Evolutionary conservation across 2,113 vertebrate genomes (phyloP), one percentile per base, ranked within the genome.

Genomic region (Baryphthengus martii): DNA sequence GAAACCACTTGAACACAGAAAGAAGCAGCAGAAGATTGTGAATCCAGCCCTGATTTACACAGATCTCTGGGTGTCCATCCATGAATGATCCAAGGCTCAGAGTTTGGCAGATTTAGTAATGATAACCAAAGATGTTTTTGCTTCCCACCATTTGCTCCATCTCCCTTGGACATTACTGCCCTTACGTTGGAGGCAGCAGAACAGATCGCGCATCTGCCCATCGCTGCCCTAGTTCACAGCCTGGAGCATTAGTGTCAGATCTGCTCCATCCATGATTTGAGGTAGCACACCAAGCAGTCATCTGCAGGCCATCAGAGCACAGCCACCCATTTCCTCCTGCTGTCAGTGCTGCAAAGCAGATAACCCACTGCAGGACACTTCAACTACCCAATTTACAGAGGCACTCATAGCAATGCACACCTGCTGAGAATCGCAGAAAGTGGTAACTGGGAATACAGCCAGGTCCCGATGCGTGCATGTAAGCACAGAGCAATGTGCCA

Each of bases 321-420:
- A 0, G 40, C 17, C 45, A 26, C 42, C 29, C 24, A 4, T 31
- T 18, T 37, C 20, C n/a, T 61, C 26, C 77, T 28, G 35, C 55
- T 62, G 42, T 39, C 42, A 5, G 6, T 9, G 53, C 45, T 81
- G 33, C 40, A 21, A 50, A 42, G 20, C 9, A 58, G 31, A 9
- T 9, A 31, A 53, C 50, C 35, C 44, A 55, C 67, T 2, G 2
- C 37, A 47, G 45, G 11, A 53, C 37, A 19, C 17, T 24, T 61
- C 11, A 6, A 14, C 50, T 28, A 44, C 42, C 50, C n/a, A 24
- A 2, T n/a, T 40, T 59, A 33, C 13, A 29, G 45, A 76, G 76
- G 17, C 31, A 28, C 45, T 35, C 3, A 7, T 2, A 66, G 58
- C 44, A 58, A 15, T 0, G 0, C 11, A 10, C 0, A 0, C 49